Percentiles rank a stretch among this genome's conserved stretches.
Conservation (phyloP, 2,797 vertebrate species). For the Syndactyla subalaris region DNA sequence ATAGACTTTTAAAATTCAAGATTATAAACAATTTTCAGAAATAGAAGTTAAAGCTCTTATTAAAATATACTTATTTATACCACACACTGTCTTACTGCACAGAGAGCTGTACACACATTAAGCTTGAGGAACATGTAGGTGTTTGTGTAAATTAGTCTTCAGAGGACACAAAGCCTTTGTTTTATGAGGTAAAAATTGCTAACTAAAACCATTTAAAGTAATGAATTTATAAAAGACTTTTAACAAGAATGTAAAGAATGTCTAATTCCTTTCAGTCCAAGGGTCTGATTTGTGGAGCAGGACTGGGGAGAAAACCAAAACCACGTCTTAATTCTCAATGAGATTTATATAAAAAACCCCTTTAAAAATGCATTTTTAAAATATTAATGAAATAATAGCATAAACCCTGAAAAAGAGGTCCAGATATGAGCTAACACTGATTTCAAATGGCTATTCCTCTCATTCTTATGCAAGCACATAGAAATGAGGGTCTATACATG, state of each 20-base stretch:
- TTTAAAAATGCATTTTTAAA: not conserved
- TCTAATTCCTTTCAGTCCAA: slow-evolving; percentile 29
- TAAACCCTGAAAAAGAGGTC: not conserved
- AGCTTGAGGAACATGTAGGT: not conserved
- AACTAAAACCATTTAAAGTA: slow-evolving; percentile 46
- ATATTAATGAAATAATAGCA: not conserved
- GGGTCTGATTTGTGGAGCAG: not conserved
- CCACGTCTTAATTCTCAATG: not conserved
- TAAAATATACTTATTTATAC: slow-evolving; percentile 22
- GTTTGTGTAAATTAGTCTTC: slow-evolving; percentile 36
- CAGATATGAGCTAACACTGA: not conserved
- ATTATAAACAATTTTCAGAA: slow-evolving; percentile 31
- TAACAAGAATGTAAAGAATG: slow-evolving; percentile 8
- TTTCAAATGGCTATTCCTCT: not conserved
- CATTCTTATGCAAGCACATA: not conserved
- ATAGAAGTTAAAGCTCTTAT: not conserved
- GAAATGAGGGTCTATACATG: accelerated
- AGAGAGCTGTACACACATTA: slow-evolving; percentile 15
- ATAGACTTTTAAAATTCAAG: slow-evolving; percentile 51
- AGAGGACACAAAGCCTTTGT: slow-evolving; percentile 48
- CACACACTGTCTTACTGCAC: not conserved
- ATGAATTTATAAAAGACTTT: slow-evolving; percentile 13
- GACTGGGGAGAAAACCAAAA: not conserved
- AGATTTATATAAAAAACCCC: not conserved
- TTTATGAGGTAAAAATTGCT: slow-evolving; percentile 56